Percentiles rank a stretch among this genome's conserved stretches.
Evolutionary conservation across 2,113 vertebrate species (phyloP).

Genomic region (Lagopus leucura): DNA sequence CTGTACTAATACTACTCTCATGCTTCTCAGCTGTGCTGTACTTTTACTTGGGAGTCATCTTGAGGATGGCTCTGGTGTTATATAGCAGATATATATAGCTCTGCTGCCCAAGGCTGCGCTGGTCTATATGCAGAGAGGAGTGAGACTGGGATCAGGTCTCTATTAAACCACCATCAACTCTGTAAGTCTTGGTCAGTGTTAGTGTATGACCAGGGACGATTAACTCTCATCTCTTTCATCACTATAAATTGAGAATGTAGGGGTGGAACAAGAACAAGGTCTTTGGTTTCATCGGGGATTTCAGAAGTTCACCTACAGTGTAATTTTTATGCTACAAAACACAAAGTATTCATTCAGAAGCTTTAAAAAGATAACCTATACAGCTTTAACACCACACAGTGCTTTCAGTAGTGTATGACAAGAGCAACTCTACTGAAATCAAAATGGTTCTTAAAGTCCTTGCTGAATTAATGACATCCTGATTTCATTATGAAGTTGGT

Average conservation of each 20-base stretch:
- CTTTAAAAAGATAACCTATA: not conserved
- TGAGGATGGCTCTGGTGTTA: fast-evolving
- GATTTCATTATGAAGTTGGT: not conserved
- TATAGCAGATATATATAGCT: not conserved
- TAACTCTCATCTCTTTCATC: not conserved
- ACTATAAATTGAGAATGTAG: not conserved
- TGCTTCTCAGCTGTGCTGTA: not conserved
- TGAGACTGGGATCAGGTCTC: not conserved
- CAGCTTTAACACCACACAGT: not conserved
- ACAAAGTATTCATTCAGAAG: not conserved
- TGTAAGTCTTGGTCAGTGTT: not conserved
- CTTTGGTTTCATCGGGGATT: not conserved
- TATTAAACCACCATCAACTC: not conserved
- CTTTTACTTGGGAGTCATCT: not conserved
- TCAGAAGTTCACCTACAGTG: not conserved
- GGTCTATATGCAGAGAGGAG: not conserved
- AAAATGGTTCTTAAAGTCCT: not conserved
- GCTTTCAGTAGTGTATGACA: not conserved
- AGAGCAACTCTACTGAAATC: not conserved
- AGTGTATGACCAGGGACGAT: not conserved
- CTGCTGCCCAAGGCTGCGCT: not conserved
- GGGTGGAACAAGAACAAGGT: not conserved
- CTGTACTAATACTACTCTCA: not conserved
- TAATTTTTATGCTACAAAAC: not conserved
- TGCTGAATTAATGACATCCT: not conserved